These are phyloP conservation scores for Lochmaea crataegi DNA, from an alignment of 2,888 invertebrate species.

Conservation along the genomic window DNA sequence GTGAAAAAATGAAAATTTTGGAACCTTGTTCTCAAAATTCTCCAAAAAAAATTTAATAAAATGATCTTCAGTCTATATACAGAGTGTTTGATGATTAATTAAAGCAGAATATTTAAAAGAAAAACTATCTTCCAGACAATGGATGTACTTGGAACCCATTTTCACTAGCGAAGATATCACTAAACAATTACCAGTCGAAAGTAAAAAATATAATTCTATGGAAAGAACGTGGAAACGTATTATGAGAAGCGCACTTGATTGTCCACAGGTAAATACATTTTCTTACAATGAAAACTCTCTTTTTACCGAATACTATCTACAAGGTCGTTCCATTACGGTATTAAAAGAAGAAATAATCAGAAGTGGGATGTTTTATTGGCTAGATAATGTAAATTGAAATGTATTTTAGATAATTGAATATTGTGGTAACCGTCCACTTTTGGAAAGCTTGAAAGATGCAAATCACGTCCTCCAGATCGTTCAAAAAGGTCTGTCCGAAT, in stretches of 20 bases:
- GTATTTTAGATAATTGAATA: constrained; percentile 71
- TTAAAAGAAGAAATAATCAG: no score
- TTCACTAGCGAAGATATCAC: constrained; percentile 85
- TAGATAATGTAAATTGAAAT: not conserved
- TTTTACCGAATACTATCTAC: no score
- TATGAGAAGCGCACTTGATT: constrained; percentile 77
- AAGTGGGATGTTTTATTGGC: no score
- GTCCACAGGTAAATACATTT: constrained; percentile 71
- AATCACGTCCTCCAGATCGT: constrained; percentile 78
- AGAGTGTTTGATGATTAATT: no score
- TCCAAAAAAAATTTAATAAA: no score
- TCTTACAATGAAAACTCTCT: no score
- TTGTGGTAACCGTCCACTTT: constrained; percentile 73
- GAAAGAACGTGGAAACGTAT: constrained; percentile 83
- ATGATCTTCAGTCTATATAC: no score
- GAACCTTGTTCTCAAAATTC: no score
- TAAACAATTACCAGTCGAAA: constrained; percentile 80
- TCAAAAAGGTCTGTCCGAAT: constrained; percentile 80
- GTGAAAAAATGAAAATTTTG: no score
- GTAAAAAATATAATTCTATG: constrained; percentile 82
- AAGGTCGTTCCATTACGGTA: not conserved
- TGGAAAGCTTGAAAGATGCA: constrained; percentile 78
- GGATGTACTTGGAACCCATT: constrained; percentile 88
- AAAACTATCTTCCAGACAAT: constrained; percentile 68
- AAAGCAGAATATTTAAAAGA: not conserved